These are phyloP conservation scores for Serinus canaria DNA, from an alignment of 2,113 vertebrate genomes.

Conservation along the genomic window DNA sequence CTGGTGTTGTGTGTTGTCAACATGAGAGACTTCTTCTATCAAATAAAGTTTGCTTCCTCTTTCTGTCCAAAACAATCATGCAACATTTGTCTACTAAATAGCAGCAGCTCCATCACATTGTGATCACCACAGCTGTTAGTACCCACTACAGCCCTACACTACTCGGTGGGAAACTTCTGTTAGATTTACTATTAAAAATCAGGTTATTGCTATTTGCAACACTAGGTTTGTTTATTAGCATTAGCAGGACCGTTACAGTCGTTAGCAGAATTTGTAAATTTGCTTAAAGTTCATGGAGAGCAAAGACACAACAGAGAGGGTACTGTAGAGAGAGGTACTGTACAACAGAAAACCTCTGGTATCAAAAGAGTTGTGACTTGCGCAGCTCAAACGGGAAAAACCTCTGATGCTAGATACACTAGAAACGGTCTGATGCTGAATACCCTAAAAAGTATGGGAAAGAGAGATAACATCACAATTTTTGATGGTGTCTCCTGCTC, in stretches of 20 bases:
- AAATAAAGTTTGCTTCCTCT: not conserved
- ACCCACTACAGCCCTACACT: not conserved
- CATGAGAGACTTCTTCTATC: not conserved
- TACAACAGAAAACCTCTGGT: not conserved
- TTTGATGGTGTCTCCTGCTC: not conserved
- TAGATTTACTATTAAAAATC: not conserved
- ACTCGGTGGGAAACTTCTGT: not conserved
- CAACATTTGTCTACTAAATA: not conserved
- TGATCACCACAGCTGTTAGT: not conserved
- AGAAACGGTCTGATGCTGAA: not conserved
- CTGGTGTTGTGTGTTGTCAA: not conserved
- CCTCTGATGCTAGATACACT: not conserved
- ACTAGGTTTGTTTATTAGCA: not conserved
- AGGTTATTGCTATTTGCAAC: not conserved
- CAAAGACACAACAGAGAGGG: not conserved
- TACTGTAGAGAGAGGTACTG: not conserved
- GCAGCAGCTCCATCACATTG: not conserved
- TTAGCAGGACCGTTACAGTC: not conserved
- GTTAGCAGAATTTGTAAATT: not conserved
- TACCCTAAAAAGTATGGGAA: not conserved
- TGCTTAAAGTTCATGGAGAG: not conserved
- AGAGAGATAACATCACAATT: not conserved
- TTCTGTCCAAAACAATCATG: not conserved
- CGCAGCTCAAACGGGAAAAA: not conserved
- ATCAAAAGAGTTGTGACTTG: not conserved